Evolutionary conservation across 1,140 invertebrate species (phyloP).

Genomic region (Drosophila burlai): DNA sequence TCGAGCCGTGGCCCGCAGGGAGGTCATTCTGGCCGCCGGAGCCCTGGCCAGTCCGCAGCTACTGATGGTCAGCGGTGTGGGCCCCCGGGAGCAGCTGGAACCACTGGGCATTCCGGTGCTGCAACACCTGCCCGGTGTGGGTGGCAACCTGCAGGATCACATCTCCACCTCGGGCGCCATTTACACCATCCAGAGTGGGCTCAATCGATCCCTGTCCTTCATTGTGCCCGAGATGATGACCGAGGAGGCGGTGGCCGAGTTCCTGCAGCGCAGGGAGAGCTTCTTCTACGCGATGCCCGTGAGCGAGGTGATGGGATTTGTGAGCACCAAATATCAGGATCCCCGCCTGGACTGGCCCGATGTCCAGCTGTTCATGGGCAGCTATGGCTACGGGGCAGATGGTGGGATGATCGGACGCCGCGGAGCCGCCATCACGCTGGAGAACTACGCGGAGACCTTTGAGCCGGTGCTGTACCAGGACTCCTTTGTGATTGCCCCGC

Average conservation of each 20-base stretch:
- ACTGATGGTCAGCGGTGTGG: constrained; percentile 92
- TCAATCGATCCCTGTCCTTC: constrained; percentile 86
- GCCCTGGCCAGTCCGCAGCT: constrained; percentile 91
- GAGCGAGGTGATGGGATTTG: constrained; percentile 91
- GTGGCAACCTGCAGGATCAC: constrained; percentile 92
- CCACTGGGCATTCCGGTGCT: constrained; percentile 87
- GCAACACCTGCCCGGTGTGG: constrained; percentile 89
- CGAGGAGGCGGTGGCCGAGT: constrained; percentile 86
- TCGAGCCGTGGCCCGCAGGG: constrained; percentile 87
- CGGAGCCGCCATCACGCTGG: constrained; percentile 88
- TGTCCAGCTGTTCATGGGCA: constrained; percentile 90
- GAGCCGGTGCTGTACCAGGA: constrained; percentile 89
- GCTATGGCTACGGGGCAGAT: constrained; percentile 90
- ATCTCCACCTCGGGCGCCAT: constrained; percentile 88
- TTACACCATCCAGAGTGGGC: constrained; percentile 86
- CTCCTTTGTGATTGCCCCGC: constrained; percentile 88
- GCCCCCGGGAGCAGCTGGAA: constrained; percentile 87
- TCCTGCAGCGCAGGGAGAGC: constrained; percentile 87
- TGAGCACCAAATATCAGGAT: constrained; percentile 90
- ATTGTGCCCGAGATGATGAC: constrained; percentile 87
- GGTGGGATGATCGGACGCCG: constrained; percentile 90
- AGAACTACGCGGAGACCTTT: constrained; percentile 89
- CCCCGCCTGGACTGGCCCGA: constrained; percentile 90
- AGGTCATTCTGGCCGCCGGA: constrained; percentile 91
- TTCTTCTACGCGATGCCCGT: constrained; percentile 89